These are phyloP conservation scores for Drosophila flavopinicola DNA, from an alignment of 2,888 invertebrate species.

Conservation along the genomic window DNA sequence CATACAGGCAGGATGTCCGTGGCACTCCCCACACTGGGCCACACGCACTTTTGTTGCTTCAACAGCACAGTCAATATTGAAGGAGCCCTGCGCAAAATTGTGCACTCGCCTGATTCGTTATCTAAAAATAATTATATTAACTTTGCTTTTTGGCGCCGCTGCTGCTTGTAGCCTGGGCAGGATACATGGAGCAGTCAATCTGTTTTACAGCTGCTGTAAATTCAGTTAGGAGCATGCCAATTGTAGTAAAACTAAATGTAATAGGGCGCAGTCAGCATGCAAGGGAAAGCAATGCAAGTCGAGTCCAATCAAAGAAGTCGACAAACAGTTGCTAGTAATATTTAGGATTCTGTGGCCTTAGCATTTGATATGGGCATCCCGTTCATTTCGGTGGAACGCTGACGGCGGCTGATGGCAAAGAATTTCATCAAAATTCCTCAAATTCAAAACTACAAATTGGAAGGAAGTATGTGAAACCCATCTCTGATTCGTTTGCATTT, in stretches of 20 bases:
- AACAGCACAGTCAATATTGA: constrained; percentile 39
- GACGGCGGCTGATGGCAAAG: constrained; percentile 33
- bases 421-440: constrained; percentile 67
- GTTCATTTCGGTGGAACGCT: constrained; percentile 20
- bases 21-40: constrained; percentile 1
- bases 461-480: background rate
- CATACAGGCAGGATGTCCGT: background rate
- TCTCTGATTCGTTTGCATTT: background rate
- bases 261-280: constrained; percentile 4
- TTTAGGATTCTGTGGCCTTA: constrained; percentile 16
- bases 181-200: constrained; percentile 1
- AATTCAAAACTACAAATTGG: constrained; percentile 34
- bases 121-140: constrained; percentile 80
- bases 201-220: constrained; percentile 24
- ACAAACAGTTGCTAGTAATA: constrained; percentile 13
- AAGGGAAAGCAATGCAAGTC: constrained; percentile 5
- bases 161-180: constrained; percentile 29
- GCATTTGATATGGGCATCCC: constrained; percentile 33
- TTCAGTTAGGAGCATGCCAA: constrained; percentile 25
- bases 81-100: constrained; percentile 56
- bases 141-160: constrained; percentile 70
- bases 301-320: constrained; percentile 8
- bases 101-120: constrained; percentile 78
- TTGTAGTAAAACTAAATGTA: constrained; percentile 5
- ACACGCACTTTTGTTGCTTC: constrained; percentile 57